Conservation (phyloP, 2,797 vertebrate genomes). For the Anguilla pacifica region DNA sequence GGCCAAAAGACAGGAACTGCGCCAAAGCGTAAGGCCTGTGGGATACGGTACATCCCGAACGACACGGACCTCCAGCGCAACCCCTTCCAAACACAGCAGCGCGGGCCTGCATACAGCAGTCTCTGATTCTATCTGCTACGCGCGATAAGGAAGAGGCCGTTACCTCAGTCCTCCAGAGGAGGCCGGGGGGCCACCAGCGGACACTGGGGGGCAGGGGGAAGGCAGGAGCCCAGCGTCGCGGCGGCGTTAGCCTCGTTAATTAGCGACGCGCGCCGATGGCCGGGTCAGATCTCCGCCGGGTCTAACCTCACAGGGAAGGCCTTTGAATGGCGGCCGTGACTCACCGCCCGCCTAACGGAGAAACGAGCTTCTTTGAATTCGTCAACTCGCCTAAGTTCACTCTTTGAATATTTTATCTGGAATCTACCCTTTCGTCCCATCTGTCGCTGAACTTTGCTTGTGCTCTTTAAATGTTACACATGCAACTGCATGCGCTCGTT, state of each 20-base stretch:
- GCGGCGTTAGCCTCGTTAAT: not conserved
- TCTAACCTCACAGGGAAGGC: not conserved
- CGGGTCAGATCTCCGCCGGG: not conserved
- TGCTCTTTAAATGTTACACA: not conserved
- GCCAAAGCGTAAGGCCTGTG: not conserved
- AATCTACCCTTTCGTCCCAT: not conserved
- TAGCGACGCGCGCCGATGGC: not conserved
- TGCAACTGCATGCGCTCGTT: not conserved
- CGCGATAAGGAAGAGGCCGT: not conserved
- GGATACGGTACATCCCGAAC: not conserved
- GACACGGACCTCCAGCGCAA: not conserved
- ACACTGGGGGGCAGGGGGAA: not conserved
- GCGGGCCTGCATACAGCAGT: not conserved
- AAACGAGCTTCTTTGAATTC: not conserved
- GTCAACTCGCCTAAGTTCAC: slow-evolving; percentile 13
- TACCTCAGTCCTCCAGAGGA: not conserved
- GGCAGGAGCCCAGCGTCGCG: not conserved
- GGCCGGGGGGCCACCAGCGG: not conserved
- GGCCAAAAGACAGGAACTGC: not conserved
- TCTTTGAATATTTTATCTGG: not conserved
- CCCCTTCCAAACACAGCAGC: not conserved
- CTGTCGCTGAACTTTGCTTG: not conserved
- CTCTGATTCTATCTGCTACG: not conserved
- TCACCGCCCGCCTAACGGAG: not conserved
- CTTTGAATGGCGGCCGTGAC: not conserved